Evolutionary conservation across 2,888 invertebrate species (phyloP).

Genomic region (Drosophila barbarae): DNA sequence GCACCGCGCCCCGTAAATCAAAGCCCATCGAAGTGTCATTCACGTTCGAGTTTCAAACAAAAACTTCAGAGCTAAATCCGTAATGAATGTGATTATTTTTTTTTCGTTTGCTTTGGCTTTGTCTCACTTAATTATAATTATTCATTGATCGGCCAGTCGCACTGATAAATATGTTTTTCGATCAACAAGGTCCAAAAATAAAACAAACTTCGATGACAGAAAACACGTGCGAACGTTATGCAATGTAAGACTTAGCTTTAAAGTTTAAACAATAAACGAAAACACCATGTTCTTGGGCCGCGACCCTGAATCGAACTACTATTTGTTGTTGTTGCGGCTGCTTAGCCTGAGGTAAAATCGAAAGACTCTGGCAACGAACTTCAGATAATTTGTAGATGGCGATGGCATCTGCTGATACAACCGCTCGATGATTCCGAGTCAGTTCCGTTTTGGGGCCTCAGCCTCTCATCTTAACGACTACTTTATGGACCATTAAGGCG

Average conservation of each 20-base stretch:
- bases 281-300: constrained; percentile 48
- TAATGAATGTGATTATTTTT: constrained; percentile 20
- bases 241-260: constrained; percentile 6
- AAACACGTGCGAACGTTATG: constrained; percentile 34
- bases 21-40: constrained; percentile 36
- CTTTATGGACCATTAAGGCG: constrained; percentile 35
- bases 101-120: constrained; percentile 1
- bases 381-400: constrained; percentile 29
- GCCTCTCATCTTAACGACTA: constrained; percentile 29
- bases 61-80: constrained; percentile 1
- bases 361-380: not conserved
- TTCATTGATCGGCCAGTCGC: constrained; percentile 26
- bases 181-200: constrained; percentile 22
- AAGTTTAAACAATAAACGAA: constrained; percentile 13
- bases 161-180: constrained; percentile 15
- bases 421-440: constrained; percentile 10
- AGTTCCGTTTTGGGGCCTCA: constrained; percentile 34
- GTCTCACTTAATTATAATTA: constrained; percentile 21
- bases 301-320: constrained; percentile 51
- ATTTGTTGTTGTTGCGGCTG: constrained; percentile 18
- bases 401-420: constrained; percentile 9
- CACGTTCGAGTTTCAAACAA: constrained; percentile 20
- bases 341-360: constrained; percentile 11
- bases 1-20: constrained; percentile 11
- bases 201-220: not conserved